Evolutionary conservation across 2,888 invertebrate species (phyloP).

Genomic region (Tetramorium bicarinatum): DNA sequence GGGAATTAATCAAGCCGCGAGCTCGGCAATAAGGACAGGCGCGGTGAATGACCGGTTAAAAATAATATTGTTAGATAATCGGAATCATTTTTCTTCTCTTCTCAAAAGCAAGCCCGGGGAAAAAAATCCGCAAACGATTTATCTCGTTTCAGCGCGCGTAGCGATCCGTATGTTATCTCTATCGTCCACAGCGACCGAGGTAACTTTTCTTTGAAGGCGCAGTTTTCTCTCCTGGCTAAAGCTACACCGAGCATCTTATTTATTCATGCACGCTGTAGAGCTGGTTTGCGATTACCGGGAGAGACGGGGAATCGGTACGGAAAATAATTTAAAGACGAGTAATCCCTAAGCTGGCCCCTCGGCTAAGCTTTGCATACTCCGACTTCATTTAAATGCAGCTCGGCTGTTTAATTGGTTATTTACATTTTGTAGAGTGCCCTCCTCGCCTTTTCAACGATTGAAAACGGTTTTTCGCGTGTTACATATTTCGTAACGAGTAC

Average conservation of each 20-base stretch:
- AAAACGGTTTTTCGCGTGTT: slow-evolving; percentile 28
- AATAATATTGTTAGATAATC: slow-evolving; percentile 8
- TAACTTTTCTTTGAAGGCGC: slow-evolving; percentile 46
- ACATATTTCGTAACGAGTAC: slow-evolving; percentile 12
- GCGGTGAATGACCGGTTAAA: slow-evolving; percentile 2
- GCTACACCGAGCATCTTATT: slow-evolving; percentile 41
- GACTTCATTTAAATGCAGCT: slow-evolving; percentile 47
- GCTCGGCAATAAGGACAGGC: not conserved
- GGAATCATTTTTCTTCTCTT: not conserved
- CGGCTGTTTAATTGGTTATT: slow-evolving; percentile 52
- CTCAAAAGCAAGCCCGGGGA: not conserved
- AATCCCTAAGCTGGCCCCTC: slow-evolving; percentile 39
- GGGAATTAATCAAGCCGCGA: not conserved
- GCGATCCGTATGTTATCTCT: slow-evolving; percentile 17
- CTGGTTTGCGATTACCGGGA: slow-evolving; percentile 34
- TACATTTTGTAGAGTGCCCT: slow-evolving; percentile 29
- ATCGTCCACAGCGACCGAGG: not conserved
- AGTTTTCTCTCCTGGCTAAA: slow-evolving; percentile 38
- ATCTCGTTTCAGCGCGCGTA: not conserved
- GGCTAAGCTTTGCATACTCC: slow-evolving; percentile 33
- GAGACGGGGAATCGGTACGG: slow-evolving; percentile 48
- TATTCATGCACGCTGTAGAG: slow-evolving; percentile 51
- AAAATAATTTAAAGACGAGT: slow-evolving; percentile 56
- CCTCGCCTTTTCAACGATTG: not conserved
- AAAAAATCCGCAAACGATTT: not conserved